A percentile compares a stretch with the other conserved stretches of the same genome.
phyloP scores from a whole-genome alignment of 2,113 vertebrate genomes.

The Mixornis gularis region DNA sequence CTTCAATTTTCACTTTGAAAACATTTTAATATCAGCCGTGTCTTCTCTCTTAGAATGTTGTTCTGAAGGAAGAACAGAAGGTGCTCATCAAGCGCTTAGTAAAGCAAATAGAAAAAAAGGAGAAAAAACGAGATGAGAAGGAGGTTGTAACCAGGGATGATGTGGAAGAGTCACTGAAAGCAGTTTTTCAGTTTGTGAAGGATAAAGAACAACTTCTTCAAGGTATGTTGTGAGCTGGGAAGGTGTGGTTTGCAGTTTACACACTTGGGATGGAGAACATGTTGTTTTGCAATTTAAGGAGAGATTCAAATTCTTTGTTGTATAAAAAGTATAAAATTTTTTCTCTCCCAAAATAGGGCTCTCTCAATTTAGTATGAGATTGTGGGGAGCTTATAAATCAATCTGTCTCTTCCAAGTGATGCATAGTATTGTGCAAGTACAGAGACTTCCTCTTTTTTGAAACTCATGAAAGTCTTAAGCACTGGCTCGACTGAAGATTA shows the following conservation, averaged over 20 bases:
- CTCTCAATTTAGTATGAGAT: not conserved
- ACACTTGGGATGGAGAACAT: not conserved
- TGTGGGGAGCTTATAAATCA: not conserved
- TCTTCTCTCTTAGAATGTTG: slow-evolving; percentile 48
- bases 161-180: slow-evolving; percentile 70
- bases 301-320: not conserved
- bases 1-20: not conserved
- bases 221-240: slow-evolving; percentile 52
- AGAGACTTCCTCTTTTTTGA: not conserved
- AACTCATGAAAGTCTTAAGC: not conserved
- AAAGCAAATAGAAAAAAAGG: slow-evolving; percentile 59
- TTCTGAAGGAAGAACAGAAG: slow-evolving; percentile 66
- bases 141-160: slow-evolving; percentile 66
- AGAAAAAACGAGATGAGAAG: slow-evolving; percentile 36
- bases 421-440: not conserved
- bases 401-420: not conserved
- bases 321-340: not conserved
- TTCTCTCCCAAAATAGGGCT: not conserved
- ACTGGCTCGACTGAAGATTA: not conserved
- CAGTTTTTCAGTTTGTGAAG: slow-evolving; percentile 65
- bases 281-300: not conserved
- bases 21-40: not conserved
- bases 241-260: not conserved
- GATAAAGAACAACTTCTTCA: slow-evolving; percentile 69
- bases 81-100: slow-evolving; percentile 44